Evolutionary conservation across 2,888 invertebrate species (phyloP).

Genomic region (Latrodectus elegans): DNA sequence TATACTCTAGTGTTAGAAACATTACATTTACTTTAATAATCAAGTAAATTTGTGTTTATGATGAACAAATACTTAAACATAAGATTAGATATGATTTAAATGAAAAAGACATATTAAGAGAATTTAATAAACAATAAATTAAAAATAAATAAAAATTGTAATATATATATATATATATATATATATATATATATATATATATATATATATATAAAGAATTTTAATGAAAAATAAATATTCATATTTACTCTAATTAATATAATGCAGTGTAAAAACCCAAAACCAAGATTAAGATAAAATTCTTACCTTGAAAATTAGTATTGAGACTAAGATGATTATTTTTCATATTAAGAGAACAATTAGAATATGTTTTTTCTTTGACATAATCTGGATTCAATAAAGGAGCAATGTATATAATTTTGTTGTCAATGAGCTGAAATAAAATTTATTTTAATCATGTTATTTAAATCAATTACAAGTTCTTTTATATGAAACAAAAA

Average conservation of each 20-base stretch:
- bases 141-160: neutral
- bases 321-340: conserved; percentile 29
- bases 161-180: neutral
- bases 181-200: neutral
- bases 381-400: conserved; percentile 58
- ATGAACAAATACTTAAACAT: no score
- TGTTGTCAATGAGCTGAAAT: conserved; percentile 62
- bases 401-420: conserved; percentile 66
- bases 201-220: neutral
- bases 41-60: no score
- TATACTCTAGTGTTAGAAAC: no score
- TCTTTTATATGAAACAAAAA: neutral
- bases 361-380: neutral
- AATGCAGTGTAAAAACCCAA: neutral
- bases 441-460: neutral
- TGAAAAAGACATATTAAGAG: neutral
- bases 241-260: neutral
- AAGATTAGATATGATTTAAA: neutral
- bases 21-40: no score
- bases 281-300: neutral
- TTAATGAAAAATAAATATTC: neutral
- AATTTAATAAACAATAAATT: no score
- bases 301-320: conserved; percentile 52
- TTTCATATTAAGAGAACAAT: conserved; percentile 36
- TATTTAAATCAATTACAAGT: neutral